Evolutionary conservation across 1,140 invertebrate genomes (phyloP).

Genomic region (Hycleus cichorii): DNA sequence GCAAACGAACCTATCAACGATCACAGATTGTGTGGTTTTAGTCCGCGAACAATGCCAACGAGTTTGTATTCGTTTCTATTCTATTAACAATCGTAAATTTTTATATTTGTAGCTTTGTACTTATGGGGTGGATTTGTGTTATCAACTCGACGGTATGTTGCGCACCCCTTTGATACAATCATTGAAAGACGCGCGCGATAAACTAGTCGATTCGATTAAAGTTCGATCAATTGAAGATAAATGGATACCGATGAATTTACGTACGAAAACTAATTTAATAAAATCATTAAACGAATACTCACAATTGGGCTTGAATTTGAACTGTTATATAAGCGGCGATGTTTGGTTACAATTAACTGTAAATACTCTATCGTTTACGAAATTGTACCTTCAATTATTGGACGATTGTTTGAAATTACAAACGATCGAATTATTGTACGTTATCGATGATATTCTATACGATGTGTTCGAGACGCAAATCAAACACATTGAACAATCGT

Average conservation of each 20-base stretch:
- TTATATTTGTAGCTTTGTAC: conserved; percentile 50
- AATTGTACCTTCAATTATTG: conserved; percentile 56
- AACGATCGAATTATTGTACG: conserved; percentile 54
- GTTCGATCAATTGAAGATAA: conserved; percentile 61
- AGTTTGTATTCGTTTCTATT: conserved; percentile 17
- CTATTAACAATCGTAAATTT: background rate
- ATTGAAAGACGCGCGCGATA: conserved; percentile 62
- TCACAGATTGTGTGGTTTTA: conserved; percentile 75
- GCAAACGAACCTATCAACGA: conserved; percentile 71
- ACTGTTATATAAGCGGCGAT: conserved; percentile 53
- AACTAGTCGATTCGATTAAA: conserved; percentile 67
- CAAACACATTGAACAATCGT: conserved; percentile 52
- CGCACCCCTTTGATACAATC: conserved; percentile 51
- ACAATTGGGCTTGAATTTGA: conserved; percentile 48
- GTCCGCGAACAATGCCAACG: conserved; percentile 36
- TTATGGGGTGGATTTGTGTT: conserved; percentile 70
- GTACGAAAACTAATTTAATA: conserved; percentile 47
- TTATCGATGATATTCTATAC: conserved; percentile 56
- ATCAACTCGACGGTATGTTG: conserved; percentile 65
- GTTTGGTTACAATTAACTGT: conserved; percentile 61
- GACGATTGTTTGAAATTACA: conserved; percentile 62
- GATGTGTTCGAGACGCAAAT: conserved; percentile 61
- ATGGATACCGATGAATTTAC: conserved; percentile 63
- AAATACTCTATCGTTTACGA: conserved; percentile 64
- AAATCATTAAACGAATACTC: conserved; percentile 52